Evolutionary conservation across 2,888 invertebrate species (phyloP).

Genomic region (Elaeidobius kamerunicus): DNA sequence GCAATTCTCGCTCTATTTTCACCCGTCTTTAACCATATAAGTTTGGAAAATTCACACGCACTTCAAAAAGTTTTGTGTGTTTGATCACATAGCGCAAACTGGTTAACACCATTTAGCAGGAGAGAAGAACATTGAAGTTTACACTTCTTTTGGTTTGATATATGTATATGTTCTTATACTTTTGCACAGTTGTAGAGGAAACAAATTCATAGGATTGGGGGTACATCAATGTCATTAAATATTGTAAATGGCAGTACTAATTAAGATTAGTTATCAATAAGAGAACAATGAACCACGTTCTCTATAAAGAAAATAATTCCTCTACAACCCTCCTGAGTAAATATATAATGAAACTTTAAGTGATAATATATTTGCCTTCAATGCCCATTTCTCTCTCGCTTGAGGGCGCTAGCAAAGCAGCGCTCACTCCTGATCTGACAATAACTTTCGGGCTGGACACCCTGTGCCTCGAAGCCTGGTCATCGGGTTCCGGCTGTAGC

Average conservation of each 20-base stretch:
- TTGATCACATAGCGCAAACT: constrained; percentile 45
- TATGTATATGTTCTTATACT: too few species aligned
- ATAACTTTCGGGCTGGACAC: constrained; percentile 27
- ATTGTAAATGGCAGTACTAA: too few species aligned
- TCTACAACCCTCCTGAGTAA: too few species aligned
- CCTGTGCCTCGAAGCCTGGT: constrained; percentile 11
- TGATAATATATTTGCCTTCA: not conserved
- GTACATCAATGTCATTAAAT: too few species aligned
- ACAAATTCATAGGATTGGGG: too few species aligned
- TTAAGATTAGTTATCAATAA: too few species aligned
- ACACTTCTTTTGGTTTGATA: too few species aligned
- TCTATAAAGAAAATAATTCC: too few species aligned
- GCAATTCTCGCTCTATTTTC: constrained; percentile 25
- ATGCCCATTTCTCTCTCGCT: constrained; percentile 5
- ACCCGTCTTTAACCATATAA: constrained; percentile 44
- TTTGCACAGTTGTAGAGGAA: too few species aligned
- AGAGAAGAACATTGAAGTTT: too few species aligned
- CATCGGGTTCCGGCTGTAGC: constrained; percentile 1
- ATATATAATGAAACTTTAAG: constrained; percentile 2
- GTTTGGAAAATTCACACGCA: constrained; percentile 37
- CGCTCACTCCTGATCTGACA: constrained; percentile 17
- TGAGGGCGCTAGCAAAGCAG: constrained; percentile 5
- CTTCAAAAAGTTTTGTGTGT: constrained; percentile 39
- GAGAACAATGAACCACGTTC: too few species aligned
- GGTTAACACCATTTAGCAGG: too few species aligned